These are phyloP conservation scores for Calidris pugnax DNA, from an alignment of 2,113 vertebrate genomes.

Conservation along the genomic window DNA sequence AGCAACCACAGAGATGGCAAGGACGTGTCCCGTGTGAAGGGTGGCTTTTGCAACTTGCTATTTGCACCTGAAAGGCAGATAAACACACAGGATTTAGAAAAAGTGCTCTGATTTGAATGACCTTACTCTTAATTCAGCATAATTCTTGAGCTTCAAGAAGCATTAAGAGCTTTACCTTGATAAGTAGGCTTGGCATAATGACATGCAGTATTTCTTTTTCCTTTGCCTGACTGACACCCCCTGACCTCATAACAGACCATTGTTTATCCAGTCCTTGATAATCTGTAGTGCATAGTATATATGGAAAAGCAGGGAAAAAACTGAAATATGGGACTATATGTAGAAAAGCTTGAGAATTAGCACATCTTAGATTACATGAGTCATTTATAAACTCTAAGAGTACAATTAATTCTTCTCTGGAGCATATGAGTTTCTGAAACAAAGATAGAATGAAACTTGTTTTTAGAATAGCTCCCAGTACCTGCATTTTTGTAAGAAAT, in stretches of 20 bases:
- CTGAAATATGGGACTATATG: background rate
- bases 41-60: background rate
- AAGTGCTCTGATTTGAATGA: background rate
- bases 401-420: background rate
- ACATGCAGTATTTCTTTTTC: background rate
- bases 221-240: background rate
- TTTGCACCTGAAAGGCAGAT: conserved; percentile 17
- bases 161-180: background rate
- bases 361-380: background rate
- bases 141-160: background rate
- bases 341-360: background rate
- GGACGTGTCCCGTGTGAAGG: background rate
- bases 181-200: background rate
- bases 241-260: background rate
- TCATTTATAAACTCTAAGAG: background rate
- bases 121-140: conserved; percentile 28
- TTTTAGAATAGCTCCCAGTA: background rate
- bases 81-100: background rate
- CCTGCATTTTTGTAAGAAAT: background rate
- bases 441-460: background rate
- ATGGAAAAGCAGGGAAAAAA: background rate
- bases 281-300: background rate
- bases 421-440: background rate
- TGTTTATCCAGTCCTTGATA: background rate
- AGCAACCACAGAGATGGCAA: background rate